A percentile compares a stretch with the other conserved stretches of the same genome.
Evolutionary conservation across 53 echinoderm and acorn worm species (phyloP).

Genomic region (Henricia sp.): DNA sequence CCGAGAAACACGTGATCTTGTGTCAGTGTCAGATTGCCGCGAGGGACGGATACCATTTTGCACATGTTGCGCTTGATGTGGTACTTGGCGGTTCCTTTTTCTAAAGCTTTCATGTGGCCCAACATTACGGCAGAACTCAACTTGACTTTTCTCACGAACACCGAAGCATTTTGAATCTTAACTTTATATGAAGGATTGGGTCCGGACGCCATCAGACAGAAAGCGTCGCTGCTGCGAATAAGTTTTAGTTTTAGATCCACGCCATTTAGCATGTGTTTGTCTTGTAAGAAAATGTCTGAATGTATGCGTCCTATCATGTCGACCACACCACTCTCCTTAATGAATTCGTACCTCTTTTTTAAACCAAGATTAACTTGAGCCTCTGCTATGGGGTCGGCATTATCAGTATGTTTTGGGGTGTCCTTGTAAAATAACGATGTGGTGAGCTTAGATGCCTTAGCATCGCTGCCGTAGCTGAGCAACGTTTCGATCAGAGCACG

Average conservation of each 20-base stretch:
- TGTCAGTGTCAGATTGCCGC: no score
- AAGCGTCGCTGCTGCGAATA: constrained; percentile 60
- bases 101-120: no score
- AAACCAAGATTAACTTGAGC: constrained; percentile 40
- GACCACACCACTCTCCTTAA: no score
- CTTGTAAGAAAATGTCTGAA: constrained; percentile 63
- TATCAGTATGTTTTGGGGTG: constrained; percentile 57
- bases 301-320: constrained; percentile 40
- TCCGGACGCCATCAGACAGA: constrained; percentile 71
- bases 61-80: no score
- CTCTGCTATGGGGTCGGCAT: constrained; percentile 16
- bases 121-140: constrained; percentile 62
- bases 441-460: no score
- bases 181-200: constrained; percentile 61
- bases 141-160: constrained; percentile 75
- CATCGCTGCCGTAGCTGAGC: no score
- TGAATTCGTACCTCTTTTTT: constrained; percentile 49
- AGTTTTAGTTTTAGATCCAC: constrained; percentile 72
- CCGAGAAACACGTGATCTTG: no score
- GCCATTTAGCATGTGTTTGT: no score
- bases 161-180: no score
- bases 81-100: constrained; percentile 60
- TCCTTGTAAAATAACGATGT: no score
- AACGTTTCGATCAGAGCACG: no score
- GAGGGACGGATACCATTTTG: no score